These are phyloP conservation scores for Zygothrica quintamaculata DNA, from an alignment of 2,888 invertebrate genomes.

Conservation along the genomic window DNA sequence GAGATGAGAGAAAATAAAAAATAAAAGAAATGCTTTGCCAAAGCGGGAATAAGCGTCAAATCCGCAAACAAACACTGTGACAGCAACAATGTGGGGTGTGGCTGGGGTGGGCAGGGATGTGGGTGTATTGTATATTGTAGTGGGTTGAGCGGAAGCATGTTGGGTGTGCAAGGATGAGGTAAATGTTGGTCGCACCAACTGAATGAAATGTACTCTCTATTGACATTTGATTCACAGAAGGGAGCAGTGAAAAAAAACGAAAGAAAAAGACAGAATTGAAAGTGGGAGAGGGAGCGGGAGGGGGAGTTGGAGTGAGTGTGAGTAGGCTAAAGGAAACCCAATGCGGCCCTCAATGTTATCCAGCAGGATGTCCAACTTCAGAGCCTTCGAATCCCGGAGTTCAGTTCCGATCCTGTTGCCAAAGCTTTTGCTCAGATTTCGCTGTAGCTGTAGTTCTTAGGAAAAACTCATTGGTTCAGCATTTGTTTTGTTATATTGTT, in stretches of 20 bases:
- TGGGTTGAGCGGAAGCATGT: constrained; percentile 6
- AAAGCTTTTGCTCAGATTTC: constrained; percentile 75
- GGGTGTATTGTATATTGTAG: neutral
- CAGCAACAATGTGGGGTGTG: constrained; percentile 68
- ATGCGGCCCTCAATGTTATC: constrained; percentile 22
- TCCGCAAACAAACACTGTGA: constrained; percentile 80
- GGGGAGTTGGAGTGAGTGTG: too few relatives aligned
- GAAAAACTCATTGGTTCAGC: constrained; percentile 51
- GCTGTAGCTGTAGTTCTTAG: constrained; percentile 32
- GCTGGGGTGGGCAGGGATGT: constrained; percentile 7
- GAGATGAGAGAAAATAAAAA: constrained; percentile 20
- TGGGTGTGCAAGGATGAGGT: constrained; percentile 21
- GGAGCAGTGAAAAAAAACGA: constrained; percentile 1
- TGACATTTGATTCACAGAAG: constrained; percentile 74
- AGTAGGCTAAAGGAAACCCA: constrained; percentile 27
- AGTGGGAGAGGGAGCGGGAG: neutral
- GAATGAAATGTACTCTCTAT: constrained; percentile 80
- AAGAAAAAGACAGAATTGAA: constrained; percentile 25
- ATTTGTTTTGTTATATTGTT: constrained; percentile 54
- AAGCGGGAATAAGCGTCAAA: constrained; percentile 76
- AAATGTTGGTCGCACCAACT: constrained; percentile 47
- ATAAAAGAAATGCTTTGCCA: constrained; percentile 52
- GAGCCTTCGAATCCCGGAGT: constrained; percentile 23
- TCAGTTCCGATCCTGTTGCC: constrained; percentile 51
- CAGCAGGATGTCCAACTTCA: constrained; percentile 29